Conservation (phyloP, 2,888 invertebrate genomes). For the Cerastoderma edule region DNA sequence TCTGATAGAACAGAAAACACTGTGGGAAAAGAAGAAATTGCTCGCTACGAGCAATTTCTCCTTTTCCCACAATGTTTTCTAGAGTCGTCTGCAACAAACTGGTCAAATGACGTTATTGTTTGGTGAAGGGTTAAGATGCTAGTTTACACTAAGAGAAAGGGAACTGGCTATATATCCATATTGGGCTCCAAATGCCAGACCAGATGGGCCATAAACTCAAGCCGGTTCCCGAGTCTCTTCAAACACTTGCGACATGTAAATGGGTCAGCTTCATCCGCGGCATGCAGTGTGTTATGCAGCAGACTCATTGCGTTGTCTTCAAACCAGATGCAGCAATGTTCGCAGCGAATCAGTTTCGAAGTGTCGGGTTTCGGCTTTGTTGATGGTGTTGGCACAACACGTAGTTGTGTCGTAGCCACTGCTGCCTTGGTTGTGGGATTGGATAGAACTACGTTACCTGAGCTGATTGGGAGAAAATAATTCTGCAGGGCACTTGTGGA, state of each 20-base stretch:
- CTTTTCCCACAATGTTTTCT: too few relatives aligned
- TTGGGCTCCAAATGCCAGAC: conserved; percentile 76
- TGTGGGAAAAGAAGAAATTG: too few relatives aligned
- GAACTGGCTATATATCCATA: conserved; percentile 67
- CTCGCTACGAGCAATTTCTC: too few relatives aligned
- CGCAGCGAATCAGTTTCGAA: conserved; percentile 58
- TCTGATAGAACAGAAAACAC: too few relatives aligned
- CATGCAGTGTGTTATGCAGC: conserved; percentile 73
- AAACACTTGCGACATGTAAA: conserved; percentile 76
- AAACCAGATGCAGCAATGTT: conserved; percentile 70
- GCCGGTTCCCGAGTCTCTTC: conserved; percentile 74
- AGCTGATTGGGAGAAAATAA: conserved; percentile 29
- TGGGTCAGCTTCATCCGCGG: conserved; percentile 70
- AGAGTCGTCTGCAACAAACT: too few relatives aligned
- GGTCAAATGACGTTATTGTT: too few relatives aligned
- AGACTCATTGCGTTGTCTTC: conserved; percentile 71
- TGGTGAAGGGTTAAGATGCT: too few relatives aligned
- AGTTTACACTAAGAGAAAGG: too few relatives aligned
- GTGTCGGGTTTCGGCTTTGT: conserved; percentile 19
- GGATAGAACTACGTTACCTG: conserved; percentile 19
- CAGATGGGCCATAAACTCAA: conserved; percentile 76
- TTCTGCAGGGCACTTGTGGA: conserved; percentile 1
- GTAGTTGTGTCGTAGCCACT: background rate
- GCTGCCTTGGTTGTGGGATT: conserved; percentile 19
- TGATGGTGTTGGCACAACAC: conserved; percentile 7